Evolutionary conservation across 2,797 vertebrate genomes (phyloP), one percentile per base, ranked within the genome.

Genomic region (Sphaeramia orbicularis): DNA sequence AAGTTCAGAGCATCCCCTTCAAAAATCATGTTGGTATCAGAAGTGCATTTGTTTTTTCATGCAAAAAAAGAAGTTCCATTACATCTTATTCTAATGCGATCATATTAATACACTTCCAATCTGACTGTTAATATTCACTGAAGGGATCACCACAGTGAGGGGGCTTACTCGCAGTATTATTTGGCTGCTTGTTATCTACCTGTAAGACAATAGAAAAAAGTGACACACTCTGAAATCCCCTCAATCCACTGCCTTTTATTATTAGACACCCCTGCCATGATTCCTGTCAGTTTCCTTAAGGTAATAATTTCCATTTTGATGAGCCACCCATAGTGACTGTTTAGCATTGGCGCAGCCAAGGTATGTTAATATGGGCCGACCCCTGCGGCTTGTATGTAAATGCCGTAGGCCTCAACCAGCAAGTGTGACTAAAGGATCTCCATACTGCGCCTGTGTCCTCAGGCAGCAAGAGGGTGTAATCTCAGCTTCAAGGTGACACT

Each of bases 391-490:
- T 86, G 77, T 90, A 89, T 91, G 90, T 84, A 90, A 93, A 92
- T 91, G 87, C 78, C 54, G 60, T 69, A 66, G 82, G 83, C 82
- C 83, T 79, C 67, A 73, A 85, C 82, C 79, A 77, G 83, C 80
- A 54, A 86, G 86, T 84, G 76, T 89, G 87, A 90, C 86, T 87
- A 90, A 93, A 93, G 85, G 84, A 92, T 91, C 86, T 91, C 81
- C 76, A 81, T 89, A 86, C 79, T 73, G 88, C 78, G 87, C 90
- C 87, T 90, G 81, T 84, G 88, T 91, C 89, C 85, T 91, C 88
- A 88, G 91, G 91, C 91, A 86, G 84, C 84, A 88, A 93, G 91
- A 93, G 95, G 97, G 97, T 99, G 98, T 99, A 97, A 99, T 98
- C 96, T 98, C 96, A 96, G 94, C 94, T 95, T 95, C 91, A 92